A percentile compares a stretch with the other conserved stretches of the same genome.
These are phyloP conservation scores for Actenoides hombroni DNA, from an alignment of 2,113 vertebrate genomes.

Conservation along the genomic window DNA sequence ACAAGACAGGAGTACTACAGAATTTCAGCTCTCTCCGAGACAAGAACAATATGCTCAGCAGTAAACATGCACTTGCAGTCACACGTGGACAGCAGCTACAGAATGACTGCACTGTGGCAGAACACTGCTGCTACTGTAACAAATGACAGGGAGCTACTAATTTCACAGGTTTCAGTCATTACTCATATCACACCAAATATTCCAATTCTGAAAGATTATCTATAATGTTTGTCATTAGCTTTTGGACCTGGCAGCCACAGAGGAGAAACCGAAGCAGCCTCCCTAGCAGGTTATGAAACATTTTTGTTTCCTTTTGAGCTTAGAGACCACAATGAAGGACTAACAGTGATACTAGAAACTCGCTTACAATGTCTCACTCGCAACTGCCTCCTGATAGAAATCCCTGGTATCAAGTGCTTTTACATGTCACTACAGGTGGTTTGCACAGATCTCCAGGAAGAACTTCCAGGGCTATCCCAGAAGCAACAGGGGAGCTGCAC, in stretches of 20 bases:
- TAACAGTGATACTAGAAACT: not conserved
- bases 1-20: not conserved
- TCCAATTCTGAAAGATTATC: not conserved
- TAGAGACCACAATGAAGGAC: not conserved
- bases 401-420: not conserved
- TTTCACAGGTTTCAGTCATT: not conserved
- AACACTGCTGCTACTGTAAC: not conserved
- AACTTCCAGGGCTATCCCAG: not conserved
- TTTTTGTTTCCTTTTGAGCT: slow-evolving; percentile 26
- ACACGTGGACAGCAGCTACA: not conserved
- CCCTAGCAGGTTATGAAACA: not conserved
- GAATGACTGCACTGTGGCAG: not conserved
- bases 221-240: not conserved
- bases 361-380: not conserved
- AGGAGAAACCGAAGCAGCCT: not conserved
- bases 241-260: not conserved
- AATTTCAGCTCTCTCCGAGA: not conserved
- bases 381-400: rapidly evolving
- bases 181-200: not conserved
- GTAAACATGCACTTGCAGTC: not conserved
- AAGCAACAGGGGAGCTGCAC: rapidly evolving
- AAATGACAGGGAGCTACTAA: not conserved
- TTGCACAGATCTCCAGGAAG: not conserved
- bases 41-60: not conserved
- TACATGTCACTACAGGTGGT: not conserved